A percentile compares a stretch with the other conserved stretches of the same genome.
Conservation (phyloP, 2,113 vertebrate species). For the Tichodroma muraria region DNA sequence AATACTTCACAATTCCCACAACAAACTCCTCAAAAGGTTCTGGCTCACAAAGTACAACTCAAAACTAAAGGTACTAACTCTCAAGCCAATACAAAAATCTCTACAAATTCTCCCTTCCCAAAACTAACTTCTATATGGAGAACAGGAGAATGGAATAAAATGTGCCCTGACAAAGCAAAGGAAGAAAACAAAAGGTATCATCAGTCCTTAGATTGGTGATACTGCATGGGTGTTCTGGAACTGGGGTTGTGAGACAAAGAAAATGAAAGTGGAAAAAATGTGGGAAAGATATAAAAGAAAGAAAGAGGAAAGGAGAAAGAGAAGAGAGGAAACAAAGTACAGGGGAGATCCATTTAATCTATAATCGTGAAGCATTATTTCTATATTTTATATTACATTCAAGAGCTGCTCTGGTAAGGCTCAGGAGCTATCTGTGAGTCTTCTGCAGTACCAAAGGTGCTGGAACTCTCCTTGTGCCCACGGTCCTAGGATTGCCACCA, state of each 20-base stretch:
- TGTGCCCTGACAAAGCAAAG: not conserved
- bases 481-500: rapidly evolving
- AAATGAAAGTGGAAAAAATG: not conserved
- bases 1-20: too few relatives aligned
- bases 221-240: not conserved
- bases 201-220: not conserved
- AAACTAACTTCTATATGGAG: not conserved
- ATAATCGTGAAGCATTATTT: too few relatives aligned
- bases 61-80: too few relatives aligned
- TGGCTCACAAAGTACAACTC: not conserved
- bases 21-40: not conserved
- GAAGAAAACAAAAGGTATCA: not conserved
- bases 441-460: not conserved
- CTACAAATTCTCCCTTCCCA: not conserved
- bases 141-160: not conserved
- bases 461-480: not conserved
- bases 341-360: rapidly evolving
- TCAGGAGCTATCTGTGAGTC: not conserved
- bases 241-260: not conserved
- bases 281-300: not conserved
- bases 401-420: not conserved
- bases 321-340: not conserved
- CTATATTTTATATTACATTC: not conserved
- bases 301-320: not conserved
- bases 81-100: not conserved